phyloP scores from a whole-genome alignment of 2,113 vertebrate genomes.

The Ochotona curzoniae region DNA sequence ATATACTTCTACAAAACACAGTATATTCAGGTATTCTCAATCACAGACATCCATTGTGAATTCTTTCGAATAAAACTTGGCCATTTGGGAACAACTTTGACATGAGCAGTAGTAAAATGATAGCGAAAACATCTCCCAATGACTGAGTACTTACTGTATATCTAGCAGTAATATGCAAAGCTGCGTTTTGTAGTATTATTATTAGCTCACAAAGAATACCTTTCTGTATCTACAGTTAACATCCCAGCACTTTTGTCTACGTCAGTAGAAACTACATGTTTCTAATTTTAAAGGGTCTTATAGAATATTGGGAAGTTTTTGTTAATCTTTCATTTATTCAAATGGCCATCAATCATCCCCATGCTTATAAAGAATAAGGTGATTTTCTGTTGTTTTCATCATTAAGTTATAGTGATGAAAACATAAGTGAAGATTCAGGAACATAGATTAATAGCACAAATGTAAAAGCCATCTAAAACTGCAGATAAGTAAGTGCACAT shows the following conservation, averaged over 20 bases:
- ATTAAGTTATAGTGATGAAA: not conserved
- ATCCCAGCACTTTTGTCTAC: not conserved
- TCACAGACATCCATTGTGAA: not conserved
- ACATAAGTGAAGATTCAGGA: not conserved
- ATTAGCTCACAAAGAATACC: not conserved
- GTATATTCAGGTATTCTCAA: not conserved
- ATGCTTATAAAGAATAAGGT: not conserved
- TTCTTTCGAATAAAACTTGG: not conserved
- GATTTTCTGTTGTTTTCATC: not conserved
- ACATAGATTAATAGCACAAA: conserved; percentile 28
- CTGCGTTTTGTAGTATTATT: not conserved
- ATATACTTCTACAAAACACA: not conserved
- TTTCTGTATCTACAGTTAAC: not conserved
- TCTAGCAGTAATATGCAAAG: not conserved
- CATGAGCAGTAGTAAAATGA: not conserved
- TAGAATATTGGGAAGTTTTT: not conserved
- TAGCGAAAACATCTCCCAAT: not conserved
- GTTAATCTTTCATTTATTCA: not conserved
- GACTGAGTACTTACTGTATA: not conserved
- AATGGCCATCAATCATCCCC: not conserved
- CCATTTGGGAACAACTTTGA: not conserved
- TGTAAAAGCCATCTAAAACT: conserved; percentile 8
- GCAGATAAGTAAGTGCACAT: not conserved
- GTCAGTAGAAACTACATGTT: not conserved
- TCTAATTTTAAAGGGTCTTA: not conserved